Evolutionary conservation across 2,888 invertebrate genomes (phyloP), one percentile per base, ranked within the genome.

Genomic region (Cheilosia grossa): DNA sequence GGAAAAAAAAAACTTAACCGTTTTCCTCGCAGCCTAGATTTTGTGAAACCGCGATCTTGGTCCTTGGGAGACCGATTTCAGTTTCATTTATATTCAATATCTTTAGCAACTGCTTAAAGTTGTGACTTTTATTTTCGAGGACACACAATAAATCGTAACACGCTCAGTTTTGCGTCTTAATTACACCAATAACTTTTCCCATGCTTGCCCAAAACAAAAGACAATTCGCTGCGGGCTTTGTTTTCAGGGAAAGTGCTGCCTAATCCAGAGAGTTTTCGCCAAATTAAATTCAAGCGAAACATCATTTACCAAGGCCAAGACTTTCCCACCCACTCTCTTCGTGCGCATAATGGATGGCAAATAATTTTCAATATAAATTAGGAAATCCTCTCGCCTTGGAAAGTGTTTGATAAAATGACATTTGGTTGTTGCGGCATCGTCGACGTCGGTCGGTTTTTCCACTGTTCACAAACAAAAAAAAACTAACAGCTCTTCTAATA

Each of bases 401-500:
- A 44, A 67, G 56, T 63, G 21, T 74, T 73, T 83, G 73, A 79
- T 83, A 79, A 79, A 83, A 69, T 79, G 78, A 73, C 78, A 78
- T 27, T 67, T 54, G 66, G 58, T 69, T 66, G 5, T 13, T 51
- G 10, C 5, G 30, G 63, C 10, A 44, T 17, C 17, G 6, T 5
- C 44, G 17, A 7, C 17, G 42, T 17, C 17, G 9, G 2, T 17
- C 9, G 17, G 47, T 19, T n/a, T 15, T 7, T 17, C 19, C 10
- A 9, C n/a, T 53, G 30, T 30, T n/a, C n/a, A 49, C n/a, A 27
- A n/a, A 15, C 13, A 19, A 64, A 58, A 74, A 63, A 64, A 59
- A 56, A 19, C 64, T n/a, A 73, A 66, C 75, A 72, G 59, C 54
- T 80, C 80, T 70, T 72, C 90, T 91, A 91, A 91, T 91, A 90